Evolutionary conservation across 2,113 vertebrate species (phyloP), one percentile per base, ranked within the genome.

Genomic region (Fulmarus glacialis): DNA sequence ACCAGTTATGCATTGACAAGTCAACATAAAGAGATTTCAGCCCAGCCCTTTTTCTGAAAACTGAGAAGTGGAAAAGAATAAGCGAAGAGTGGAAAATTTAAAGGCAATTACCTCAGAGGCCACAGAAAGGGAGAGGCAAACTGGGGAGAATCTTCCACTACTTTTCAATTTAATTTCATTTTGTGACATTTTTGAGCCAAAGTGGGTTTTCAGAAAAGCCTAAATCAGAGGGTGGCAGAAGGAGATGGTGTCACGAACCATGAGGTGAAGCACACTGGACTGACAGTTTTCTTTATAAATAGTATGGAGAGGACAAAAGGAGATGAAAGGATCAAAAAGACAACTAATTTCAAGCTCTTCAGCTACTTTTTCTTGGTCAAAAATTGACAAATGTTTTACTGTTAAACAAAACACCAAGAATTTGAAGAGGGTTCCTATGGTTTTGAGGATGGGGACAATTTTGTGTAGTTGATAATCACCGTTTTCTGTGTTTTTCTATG

Each of bases 121-220:
- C 47, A 34, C 12, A 55, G n/a, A 86, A 86, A 62, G 16, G 24
- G 22, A 86, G 16, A 73, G 6, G 22, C 12, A 90, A 75, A 84
- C 18, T n/a, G 38, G 32, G 19, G 19, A 80, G 56, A 56, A 82
- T 22, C 23, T 79, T 81, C 29, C 2, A 0, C 38, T 92, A 22
- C 53, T 63, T 84, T 73, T 92, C 40, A 58, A 66, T 78, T 94
- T 93, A 55, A 73, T 78, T 90, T 70, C 7, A 36, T 78, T 93
- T 90, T 43, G 23, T 80, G 62, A 68, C 52, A 70, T 48, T 80
- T 82, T 53, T 87, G 56, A 81, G 72, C 26, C 55, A 68, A 22
- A 64, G 26, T 0, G 7, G 11, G 22, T 75, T 88, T 73, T 58
- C 59, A 82, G 66, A 80, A 63, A 59, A 81, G 30, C 34, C 77